Conservation (phyloP, 2,113 vertebrate species). For the Salvelinus sp. region DNA sequence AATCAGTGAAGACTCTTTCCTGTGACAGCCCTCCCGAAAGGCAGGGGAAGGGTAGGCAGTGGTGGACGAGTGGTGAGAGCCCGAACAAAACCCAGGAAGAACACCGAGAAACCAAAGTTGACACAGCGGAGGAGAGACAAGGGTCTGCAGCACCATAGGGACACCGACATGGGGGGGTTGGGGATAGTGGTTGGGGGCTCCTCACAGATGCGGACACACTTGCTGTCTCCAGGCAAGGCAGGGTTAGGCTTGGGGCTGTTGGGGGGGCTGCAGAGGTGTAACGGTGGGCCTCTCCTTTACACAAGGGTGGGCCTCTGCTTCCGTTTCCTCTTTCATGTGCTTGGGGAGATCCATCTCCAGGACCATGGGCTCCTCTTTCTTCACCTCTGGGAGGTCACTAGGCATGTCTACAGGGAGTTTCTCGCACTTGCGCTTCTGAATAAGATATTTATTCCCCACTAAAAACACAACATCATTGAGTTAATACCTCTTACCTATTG, state of each 20-base stretch:
- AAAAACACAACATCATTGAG: slow-evolving; percentile 15
- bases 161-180: slow-evolving; percentile 79
- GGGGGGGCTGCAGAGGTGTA: slow-evolving; percentile 18
- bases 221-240: slow-evolving; percentile 52
- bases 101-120: slow-evolving; percentile 68
- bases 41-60: slow-evolving; percentile 62
- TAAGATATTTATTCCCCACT: slow-evolving; percentile 71
- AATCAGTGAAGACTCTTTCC: background rate
- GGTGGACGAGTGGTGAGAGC: slow-evolving; percentile 64
- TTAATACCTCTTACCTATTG: background rate
- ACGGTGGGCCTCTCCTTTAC: slow-evolving; percentile 23
- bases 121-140: slow-evolving; percentile 72
- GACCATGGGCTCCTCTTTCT: background rate
- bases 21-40: slow-evolving; percentile 62
- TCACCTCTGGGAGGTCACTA: slow-evolving; percentile 25
- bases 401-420: slow-evolving; percentile 72
- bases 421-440: slow-evolving; percentile 78
- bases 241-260: slow-evolving; percentile 24
- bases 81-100: slow-evolving; percentile 74
- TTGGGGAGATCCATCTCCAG: background rate
- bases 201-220: slow-evolving; percentile 75
- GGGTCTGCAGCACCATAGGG: slow-evolving; percentile 46
- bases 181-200: slow-evolving; percentile 39
- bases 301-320: background rate
- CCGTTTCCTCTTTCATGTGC: slow-evolving; percentile 19